Conservation (phyloP, 2,888 invertebrate genomes). For the Yponomeuta cagnagella region DNA sequence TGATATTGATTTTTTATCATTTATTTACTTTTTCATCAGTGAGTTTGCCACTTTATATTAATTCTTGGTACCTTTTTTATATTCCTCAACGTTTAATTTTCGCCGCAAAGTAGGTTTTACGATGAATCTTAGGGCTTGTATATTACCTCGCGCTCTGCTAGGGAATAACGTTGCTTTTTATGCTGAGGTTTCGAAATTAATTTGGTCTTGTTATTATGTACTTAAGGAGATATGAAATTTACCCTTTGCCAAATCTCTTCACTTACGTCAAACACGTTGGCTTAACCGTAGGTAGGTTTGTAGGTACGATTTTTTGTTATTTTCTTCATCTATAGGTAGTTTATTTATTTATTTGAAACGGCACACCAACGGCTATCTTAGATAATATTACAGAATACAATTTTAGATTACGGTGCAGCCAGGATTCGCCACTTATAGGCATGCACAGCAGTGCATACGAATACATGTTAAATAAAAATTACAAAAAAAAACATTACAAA, state of each 20-base stretch:
- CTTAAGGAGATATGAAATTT: not conserved
- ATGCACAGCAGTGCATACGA: no score
- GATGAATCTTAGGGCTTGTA: slow-evolving; percentile 2
- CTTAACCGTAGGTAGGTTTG: no score
- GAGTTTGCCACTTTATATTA: not conserved
- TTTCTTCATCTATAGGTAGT: no score
- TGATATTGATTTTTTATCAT: no score
- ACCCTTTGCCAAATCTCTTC: not conserved
- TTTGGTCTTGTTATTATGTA: not conserved
- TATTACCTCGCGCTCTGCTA: not conserved
- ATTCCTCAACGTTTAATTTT: not conserved
- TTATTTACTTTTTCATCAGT: not conserved
- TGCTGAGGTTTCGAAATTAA: not conserved
- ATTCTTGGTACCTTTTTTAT: not conserved
- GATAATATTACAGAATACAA: no score
- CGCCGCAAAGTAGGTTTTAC: slow-evolving; percentile 3
- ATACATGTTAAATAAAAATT: no score
- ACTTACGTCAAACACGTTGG: not conserved
- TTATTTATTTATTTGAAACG: no score
- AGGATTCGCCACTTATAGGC: no score
- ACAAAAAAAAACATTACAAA: no score
- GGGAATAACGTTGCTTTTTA: not conserved
- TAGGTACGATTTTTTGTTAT: no score
- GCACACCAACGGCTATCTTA: no score
- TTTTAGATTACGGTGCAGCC: no score